Evolutionary conservation across 1,140 invertebrate genomes (phyloP), one percentile per base, ranked within the genome.

Genomic region (Diplogasteroides magnus): DNA sequence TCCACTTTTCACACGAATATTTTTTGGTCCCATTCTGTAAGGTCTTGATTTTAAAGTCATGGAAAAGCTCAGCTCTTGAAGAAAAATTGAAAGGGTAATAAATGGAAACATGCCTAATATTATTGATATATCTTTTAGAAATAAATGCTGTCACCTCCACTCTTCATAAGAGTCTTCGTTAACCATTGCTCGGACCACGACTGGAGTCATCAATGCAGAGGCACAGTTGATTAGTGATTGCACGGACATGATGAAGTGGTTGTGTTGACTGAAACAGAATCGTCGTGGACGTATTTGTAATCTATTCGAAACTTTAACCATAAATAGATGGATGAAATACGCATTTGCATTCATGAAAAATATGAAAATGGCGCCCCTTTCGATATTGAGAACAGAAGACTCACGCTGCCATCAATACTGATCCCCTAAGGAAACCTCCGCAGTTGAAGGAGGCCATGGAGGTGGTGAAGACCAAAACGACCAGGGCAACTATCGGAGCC

Each of bases 161-260:
- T 72, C 70, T 2, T 72, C 65, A 26, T 31, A 58, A n/a, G 67
- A 61, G 67, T 72, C 70, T 28, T 72, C 58, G 32, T 58, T 19
- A 14, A 69, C 70, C n/a, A 72, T 63, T 6, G 61, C 55, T 26
- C 62, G 62, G 26, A 72, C 70, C 27, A 72, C 31, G 61, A 72
- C 67, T 0, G 70, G 70, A 2, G 61, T 66, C 2, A 72, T 29
- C 3, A 72, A 66, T 56, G 67, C 31, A 31, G 65, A 31, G 55
- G 69, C 59, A 59, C 70, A 72, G 67, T 72, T 72, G 70, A 72
- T 64, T 64, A 72, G 64, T 56, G 70, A 72, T 56, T 68, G 68
- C 65, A 64, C 61, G 29, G 65, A 64, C 70, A 72, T 72, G 57
- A 72, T 72, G 58, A 72, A 72, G 66, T 72, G 70, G 26, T 69